Percentiles rank a stretch among this genome's conserved stretches.
These are phyloP conservation scores for Pachyuromys duprasi DNA, from an alignment of 2,797 vertebrate genomes.

Conservation along the genomic window DNA sequence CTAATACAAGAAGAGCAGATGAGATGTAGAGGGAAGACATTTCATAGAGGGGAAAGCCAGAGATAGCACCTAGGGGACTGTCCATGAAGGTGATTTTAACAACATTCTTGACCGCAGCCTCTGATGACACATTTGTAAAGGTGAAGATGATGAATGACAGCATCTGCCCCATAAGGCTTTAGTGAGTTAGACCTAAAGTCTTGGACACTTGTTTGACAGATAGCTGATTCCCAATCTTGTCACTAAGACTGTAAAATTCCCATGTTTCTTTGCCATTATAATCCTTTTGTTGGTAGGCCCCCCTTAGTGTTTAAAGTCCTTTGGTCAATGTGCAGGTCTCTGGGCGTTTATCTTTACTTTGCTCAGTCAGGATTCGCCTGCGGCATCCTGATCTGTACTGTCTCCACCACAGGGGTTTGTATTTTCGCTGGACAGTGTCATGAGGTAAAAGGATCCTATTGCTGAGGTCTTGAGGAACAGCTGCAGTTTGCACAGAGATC, in stretches of 20 bases:
- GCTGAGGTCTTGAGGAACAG: not conserved
- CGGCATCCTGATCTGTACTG: not conserved
- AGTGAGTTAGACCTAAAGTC: not conserved
- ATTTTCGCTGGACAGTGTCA: not conserved
- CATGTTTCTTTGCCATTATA: not conserved
- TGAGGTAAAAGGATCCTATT: not conserved
- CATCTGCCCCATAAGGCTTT: not conserved
- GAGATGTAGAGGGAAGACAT: not conserved
- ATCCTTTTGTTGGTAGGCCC: fast-evolving
- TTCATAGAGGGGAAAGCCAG: not conserved
- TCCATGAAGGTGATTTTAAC: not conserved
- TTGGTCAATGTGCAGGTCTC: fast-evolving
- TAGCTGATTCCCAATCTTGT: not conserved
- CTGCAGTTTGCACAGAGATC: not conserved
- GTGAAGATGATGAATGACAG: not conserved
- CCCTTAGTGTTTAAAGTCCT: not conserved
- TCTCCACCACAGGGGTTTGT: not conserved
- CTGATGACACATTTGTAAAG: not conserved
- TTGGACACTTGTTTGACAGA: not conserved
- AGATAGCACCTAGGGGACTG: not conserved
- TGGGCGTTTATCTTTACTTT: not conserved
- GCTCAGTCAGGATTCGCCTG: not conserved
- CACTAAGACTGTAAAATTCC: not conserved
- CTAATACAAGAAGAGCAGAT: not conserved
- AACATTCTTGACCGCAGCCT: not conserved